phyloP scores from a whole-genome alignment of 2,113 vertebrate genomes.

The Bagarius yarrelli region DNA sequence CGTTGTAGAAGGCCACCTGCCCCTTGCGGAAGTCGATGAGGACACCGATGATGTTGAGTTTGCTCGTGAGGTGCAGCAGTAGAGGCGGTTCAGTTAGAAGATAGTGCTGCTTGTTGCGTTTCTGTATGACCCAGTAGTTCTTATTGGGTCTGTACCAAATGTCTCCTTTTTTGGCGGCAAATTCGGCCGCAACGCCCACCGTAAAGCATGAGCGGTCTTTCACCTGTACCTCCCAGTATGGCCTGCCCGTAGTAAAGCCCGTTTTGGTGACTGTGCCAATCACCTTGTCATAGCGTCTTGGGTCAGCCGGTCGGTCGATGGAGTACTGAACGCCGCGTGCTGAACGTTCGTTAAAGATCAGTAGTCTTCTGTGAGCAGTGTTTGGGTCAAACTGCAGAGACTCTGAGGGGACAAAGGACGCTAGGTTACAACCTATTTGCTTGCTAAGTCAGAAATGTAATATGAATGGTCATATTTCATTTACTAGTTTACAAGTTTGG shows the following conservation, averaged over 20 bases:
- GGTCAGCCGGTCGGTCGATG: neutral
- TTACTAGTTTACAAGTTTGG: neutral
- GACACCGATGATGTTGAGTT: slow-evolving; percentile 50
- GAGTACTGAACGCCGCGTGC: neutral
- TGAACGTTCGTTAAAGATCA: neutral
- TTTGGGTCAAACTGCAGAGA: neutral
- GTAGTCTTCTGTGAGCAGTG: neutral
- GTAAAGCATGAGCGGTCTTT: neutral
- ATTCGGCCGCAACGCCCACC: neutral
- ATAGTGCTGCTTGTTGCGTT: neutral
- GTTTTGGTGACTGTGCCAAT: neutral
- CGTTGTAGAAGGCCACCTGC: slow-evolving; percentile 57
- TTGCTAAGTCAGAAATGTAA: neutral
- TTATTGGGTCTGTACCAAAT: neutral
- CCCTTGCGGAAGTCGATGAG: slow-evolving; percentile 55
- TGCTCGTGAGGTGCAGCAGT: rapidly evolving
- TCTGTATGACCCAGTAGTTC: neutral
- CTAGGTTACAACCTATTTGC: neutral
- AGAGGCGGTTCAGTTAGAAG: neutral
- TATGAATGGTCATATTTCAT: neutral
- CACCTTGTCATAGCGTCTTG: neutral
- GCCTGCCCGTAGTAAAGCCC: neutral
- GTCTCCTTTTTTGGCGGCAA: neutral
- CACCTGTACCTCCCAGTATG: slow-evolving; percentile 4
- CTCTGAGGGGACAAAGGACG: neutral